These are phyloP conservation scores for Rhabdomys pumilio DNA, from an alignment of 2,797 vertebrate genomes.

Conservation along the genomic window DNA sequence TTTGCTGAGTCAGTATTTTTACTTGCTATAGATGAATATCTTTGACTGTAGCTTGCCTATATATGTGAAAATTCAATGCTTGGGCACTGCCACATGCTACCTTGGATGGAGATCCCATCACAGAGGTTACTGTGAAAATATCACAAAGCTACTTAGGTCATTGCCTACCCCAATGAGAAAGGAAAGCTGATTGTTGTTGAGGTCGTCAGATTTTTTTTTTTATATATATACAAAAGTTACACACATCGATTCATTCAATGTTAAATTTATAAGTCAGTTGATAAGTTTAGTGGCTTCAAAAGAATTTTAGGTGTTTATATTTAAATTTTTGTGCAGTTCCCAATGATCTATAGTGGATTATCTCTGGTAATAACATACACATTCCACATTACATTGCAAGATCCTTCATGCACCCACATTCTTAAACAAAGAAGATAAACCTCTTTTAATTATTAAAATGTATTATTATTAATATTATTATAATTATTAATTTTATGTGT, in stretches of 20 bases:
- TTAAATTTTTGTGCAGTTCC: not conserved
- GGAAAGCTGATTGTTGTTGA: not conserved
- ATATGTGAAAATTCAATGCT: not conserved
- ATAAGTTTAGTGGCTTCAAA: conserved; percentile 11
- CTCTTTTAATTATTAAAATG: not conserved
- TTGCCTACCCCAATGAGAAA: not conserved
- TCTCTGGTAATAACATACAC: not conserved
- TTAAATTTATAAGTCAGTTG: conserved; percentile 42
- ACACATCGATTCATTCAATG: not conserved
- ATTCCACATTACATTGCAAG: not conserved
- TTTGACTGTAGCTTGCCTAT: not conserved
- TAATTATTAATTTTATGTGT: not conserved
- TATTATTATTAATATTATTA: not conserved
- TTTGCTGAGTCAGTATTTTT: not conserved
- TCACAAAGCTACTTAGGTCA: not conserved
- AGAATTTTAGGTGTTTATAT: conserved; percentile 16
- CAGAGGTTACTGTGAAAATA: not conserved
- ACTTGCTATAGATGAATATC: no score
- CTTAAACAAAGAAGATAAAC: not conserved
- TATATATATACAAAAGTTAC: not conserved
- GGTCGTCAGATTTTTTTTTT: not conserved
- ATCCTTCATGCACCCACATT: no score
- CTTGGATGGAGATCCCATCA: not conserved
- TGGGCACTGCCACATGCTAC: not conserved
- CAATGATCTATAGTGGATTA: not conserved